phyloP scores from a whole-genome alignment of 1,140 invertebrate genomes.

The Tribolium madens region DNA sequence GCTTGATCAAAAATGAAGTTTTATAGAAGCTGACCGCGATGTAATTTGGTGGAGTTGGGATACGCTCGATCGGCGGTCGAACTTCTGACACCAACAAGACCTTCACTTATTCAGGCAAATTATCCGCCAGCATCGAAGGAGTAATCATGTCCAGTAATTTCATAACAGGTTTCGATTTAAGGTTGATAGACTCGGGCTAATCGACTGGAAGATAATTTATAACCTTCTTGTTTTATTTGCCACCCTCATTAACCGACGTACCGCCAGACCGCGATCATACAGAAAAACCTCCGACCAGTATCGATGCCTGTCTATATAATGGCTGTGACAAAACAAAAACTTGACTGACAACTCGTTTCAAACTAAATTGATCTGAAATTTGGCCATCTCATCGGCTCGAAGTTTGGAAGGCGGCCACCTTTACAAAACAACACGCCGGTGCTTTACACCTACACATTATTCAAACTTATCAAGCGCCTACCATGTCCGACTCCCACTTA shows the following conservation, averaged over 20 bases:
- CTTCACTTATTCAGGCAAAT: slow-evolving; percentile 58
- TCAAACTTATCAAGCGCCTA: slow-evolving; percentile 50
- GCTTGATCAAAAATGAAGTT: background rate
- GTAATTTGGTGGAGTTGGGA: slow-evolving; percentile 28
- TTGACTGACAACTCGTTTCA: slow-evolving; percentile 52
- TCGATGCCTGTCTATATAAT: slow-evolving; percentile 56
- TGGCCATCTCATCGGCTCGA: slow-evolving; percentile 29
- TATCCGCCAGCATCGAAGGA: slow-evolving; percentile 57
- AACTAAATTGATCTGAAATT: slow-evolving; percentile 52
- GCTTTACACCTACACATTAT: slow-evolving; percentile 44
- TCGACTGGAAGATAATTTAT: slow-evolving; percentile 63
- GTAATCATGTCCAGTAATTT: slow-evolving; percentile 63
- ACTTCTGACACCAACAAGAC: slow-evolving; percentile 45
- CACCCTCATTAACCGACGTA: slow-evolving; percentile 62
- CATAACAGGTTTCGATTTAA: slow-evolving; percentile 64
- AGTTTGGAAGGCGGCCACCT: slow-evolving; percentile 7
- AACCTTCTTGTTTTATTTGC: slow-evolving; percentile 63
- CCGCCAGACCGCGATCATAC: slow-evolving; percentile 43
- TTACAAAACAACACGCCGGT: slow-evolving; percentile 28
- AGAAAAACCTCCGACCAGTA: slow-evolving; percentile 55
- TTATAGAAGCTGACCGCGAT: slow-evolving; percentile 6
- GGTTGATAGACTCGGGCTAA: slow-evolving; percentile 62
- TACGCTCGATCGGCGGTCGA: slow-evolving; percentile 29
- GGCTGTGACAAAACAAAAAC: slow-evolving; percentile 57
- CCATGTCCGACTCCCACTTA: slow-evolving; percentile 52